A percentile compares a stretch with the other conserved stretches of the same genome.
Conservation (phyloP, 1,140 invertebrate genomes). For the Bombus impatiens region DNA sequence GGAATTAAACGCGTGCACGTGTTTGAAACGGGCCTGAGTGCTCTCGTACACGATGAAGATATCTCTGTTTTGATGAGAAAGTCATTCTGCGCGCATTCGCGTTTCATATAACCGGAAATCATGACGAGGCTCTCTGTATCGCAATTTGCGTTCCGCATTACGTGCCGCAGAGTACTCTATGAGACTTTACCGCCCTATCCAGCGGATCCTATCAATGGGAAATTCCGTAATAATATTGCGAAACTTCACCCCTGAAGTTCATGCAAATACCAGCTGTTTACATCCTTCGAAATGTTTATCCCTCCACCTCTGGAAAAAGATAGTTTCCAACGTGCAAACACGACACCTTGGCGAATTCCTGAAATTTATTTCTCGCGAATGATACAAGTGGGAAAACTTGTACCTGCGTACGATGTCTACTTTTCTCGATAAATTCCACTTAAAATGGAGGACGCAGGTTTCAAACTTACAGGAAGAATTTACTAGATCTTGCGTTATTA, state of each 20-base stretch:
- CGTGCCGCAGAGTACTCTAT: conserved; percentile 11
- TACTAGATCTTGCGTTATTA: not conserved
- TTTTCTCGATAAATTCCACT: conserved; percentile 18
- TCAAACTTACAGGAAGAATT: not conserved
- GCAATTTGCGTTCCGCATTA: conserved; percentile 35
- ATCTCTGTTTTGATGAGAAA: conserved; percentile 52
- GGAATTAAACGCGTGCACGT: conserved; percentile 44
- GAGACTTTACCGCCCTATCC: conserved; percentile 19
- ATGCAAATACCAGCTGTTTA: conserved; percentile 39
- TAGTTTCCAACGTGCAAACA: conserved; percentile 35
- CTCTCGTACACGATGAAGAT: conserved; percentile 35
- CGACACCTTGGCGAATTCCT: conserved; percentile 30
- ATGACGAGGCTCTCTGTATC: conserved; percentile 21
- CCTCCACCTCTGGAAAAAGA: conserved; percentile 11
- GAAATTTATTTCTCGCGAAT: conserved; percentile 17
- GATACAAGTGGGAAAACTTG: not conserved
- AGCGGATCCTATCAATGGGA: conserved; percentile 35
- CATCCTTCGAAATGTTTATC: conserved; percentile 30
- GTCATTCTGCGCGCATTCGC: conserved; percentile 21
- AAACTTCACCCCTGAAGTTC: conserved; percentile 29
- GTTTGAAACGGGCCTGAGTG: conserved; percentile 23
- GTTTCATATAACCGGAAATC: conserved; percentile 45
- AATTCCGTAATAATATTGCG: conserved; percentile 41
- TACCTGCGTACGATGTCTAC: not conserved
- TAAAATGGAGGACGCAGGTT: not conserved